Conservation (phyloP, 2,113 vertebrate species). For the Cyanocitta stelleri region DNA sequence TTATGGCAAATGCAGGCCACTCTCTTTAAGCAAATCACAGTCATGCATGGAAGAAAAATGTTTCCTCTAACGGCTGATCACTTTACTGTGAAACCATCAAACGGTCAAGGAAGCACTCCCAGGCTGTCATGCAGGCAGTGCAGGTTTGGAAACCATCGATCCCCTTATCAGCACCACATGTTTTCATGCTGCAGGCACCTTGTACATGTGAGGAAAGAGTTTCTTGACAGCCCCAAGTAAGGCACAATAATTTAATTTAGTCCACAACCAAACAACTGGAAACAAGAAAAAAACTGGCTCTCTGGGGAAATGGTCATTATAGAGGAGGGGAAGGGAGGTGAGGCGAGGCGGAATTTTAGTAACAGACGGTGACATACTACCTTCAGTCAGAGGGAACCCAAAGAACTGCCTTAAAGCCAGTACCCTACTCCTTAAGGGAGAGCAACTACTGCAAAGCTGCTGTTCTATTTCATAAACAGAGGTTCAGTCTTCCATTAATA, state of each 20-base stretch:
- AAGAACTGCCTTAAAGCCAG: neutral
- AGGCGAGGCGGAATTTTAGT: neutral
- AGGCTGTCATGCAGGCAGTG: neutral
- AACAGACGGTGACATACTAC: accelerated
- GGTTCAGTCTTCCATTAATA: neutral
- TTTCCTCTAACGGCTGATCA: neutral
- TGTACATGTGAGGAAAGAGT: accelerated
- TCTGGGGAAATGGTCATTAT: neutral
- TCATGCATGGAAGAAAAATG: neutral
- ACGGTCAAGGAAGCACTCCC: neutral
- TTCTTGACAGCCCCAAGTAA: neutral
- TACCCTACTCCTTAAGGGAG: neutral
- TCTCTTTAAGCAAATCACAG: neutral
- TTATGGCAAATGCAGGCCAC: neutral
- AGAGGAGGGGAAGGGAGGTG: neutral
- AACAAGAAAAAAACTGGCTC: neutral
- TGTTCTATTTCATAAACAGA: neutral
- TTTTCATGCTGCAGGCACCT: neutral
- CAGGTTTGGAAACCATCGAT: neutral
- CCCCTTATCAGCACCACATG: neutral
- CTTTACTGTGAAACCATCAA: neutral
- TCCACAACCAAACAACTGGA: neutral
- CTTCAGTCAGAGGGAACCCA: neutral
- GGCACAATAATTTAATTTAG: neutral
- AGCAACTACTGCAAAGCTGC: neutral